Percentiles rank a stretch among this genome's conserved stretches.
Evolutionary conservation across 2,113 vertebrate genomes (phyloP).

Genomic region (Ameiurus melas): DNA sequence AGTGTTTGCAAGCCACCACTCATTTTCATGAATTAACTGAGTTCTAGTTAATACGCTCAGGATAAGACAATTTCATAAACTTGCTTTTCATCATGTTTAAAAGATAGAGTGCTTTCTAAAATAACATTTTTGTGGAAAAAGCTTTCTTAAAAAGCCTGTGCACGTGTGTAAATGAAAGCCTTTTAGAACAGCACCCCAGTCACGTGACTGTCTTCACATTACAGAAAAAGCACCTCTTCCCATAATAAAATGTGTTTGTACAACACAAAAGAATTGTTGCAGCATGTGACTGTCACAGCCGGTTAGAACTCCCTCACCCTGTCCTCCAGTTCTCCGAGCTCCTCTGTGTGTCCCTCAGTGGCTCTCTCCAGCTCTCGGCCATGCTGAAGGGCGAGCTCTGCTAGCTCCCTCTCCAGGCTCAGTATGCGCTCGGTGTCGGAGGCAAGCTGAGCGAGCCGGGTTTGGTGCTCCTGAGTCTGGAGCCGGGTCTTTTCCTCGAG

Average conservation of each 20-base stretch:
- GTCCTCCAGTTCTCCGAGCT: conserved; percentile 66
- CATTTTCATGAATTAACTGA: too few species aligned
- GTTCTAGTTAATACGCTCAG: neutral
- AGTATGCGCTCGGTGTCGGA: conserved; percentile 63
- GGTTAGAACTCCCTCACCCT: conserved; percentile 32
- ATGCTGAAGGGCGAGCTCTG: conserved; percentile 69
- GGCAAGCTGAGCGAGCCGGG: conserved; percentile 55
- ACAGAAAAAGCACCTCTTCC: neutral
- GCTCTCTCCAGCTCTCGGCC: conserved; percentile 57
- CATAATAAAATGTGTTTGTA: neutral
- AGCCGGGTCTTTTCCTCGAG: conserved; percentile 65
- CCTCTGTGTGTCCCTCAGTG: conserved; percentile 61
- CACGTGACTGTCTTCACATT: neutral
- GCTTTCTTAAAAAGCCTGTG: neutral
- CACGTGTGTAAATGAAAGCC: neutral
- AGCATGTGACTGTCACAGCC: neutral
- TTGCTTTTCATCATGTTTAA: too few species aligned
- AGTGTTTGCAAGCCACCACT: too few species aligned
- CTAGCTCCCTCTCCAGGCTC: conserved; percentile 71
- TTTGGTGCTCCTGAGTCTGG: conserved; percentile 72
- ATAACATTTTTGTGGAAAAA: neutral
- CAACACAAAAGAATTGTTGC: neutral
- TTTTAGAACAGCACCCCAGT: neutral
- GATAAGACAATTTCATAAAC: too few species aligned
- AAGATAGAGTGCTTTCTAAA: neutral